A percentile compares a stretch with the other conserved stretches of the same genome.
These are phyloP conservation scores for Prosopocoilus inquinatus DNA, from an alignment of 2,888 invertebrate species.

Conservation along the genomic window DNA sequence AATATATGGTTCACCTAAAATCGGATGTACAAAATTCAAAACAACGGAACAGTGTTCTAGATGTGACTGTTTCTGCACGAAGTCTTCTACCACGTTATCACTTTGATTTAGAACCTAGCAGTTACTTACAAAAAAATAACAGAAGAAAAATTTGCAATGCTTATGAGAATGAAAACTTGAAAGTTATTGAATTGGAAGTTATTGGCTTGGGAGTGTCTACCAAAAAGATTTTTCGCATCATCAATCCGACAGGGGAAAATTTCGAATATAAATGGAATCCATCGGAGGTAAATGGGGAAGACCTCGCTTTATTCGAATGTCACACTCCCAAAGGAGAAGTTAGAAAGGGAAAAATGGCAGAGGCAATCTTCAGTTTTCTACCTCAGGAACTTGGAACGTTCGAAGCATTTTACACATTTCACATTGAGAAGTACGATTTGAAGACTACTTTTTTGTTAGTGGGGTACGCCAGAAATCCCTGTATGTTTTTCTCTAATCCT, in stretches of 20 bases:
- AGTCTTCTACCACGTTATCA: conserved; percentile 69
- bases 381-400: conserved; percentile 62
- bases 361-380: conserved; percentile 64
- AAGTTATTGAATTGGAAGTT: conserved; percentile 65
- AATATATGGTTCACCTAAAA: conserved; percentile 55
- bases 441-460: conserved; percentile 60
- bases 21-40: conserved; percentile 57
- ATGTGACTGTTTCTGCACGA: conserved; percentile 54
- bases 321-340: conserved; percentile 59
- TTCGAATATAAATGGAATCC: conserved; percentile 50
- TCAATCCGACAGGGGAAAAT: conserved; percentile 64
- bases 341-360: conserved; percentile 58
- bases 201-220: conserved; percentile 56
- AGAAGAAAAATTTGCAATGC: conserved; percentile 50
- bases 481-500: conserved; percentile 59
- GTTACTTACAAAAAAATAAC: conserved; percentile 55
- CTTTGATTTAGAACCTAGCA: conserved; percentile 66
- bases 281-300: conserved; percentile 28
- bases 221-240: conserved; percentile 54
- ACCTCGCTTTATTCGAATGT: conserved; percentile 58
- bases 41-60: conserved; percentile 43
- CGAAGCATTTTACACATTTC: conserved; percentile 67
- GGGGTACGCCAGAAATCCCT: conserved; percentile 63
- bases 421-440: conserved; percentile 58
- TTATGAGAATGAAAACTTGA: conserved; percentile 45